These are phyloP conservation scores for Andrena trimmerana DNA, from an alignment of 2,888 invertebrate genomes.

Conservation along the genomic window DNA sequence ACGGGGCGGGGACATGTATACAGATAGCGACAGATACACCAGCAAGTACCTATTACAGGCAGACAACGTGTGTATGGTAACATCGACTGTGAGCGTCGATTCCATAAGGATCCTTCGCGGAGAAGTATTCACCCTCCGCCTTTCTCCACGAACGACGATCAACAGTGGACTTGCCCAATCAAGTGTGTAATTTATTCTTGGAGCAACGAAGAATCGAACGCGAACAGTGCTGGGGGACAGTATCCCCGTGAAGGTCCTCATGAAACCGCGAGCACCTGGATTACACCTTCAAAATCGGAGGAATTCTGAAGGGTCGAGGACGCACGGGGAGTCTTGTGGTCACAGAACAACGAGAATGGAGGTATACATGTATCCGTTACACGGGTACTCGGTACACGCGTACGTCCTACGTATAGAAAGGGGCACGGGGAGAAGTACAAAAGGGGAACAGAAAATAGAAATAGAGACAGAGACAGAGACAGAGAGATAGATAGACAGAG, in stretches of 20 bases:
- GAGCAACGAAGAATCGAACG: neutral
- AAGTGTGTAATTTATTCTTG: no score
- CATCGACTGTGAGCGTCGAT: constrained; percentile 61
- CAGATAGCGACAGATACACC: constrained; percentile 74
- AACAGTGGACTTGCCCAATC: neutral
- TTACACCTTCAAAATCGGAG: constrained; percentile 21
- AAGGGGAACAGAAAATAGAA: constrained; percentile 31
- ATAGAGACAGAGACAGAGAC: constrained; percentile 38
- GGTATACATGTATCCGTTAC: constrained; percentile 39
- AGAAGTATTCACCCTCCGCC: neutral
- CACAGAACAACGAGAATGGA: constrained; percentile 58
- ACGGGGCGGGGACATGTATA: constrained; percentile 31
- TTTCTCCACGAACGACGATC: neutral
- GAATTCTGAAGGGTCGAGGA: constrained; percentile 18
- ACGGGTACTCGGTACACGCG: constrained; percentile 52
- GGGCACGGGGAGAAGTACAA: constrained; percentile 29
- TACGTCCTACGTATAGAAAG: constrained; percentile 58
- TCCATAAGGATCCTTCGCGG: constrained; percentile 47
- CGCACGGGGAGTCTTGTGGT: constrained; percentile 6
- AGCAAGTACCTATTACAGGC: constrained; percentile 75
- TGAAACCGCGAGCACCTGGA: constrained; percentile 48
- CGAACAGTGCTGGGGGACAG: neutral
- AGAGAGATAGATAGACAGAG: constrained; percentile 23
- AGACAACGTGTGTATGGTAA: constrained; percentile 67
- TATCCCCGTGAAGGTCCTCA: constrained; percentile 22